These are phyloP conservation scores for Lamellibrachia satsuma DNA, from an alignment of 2,888 invertebrate species.

Conservation along the genomic window DNA sequence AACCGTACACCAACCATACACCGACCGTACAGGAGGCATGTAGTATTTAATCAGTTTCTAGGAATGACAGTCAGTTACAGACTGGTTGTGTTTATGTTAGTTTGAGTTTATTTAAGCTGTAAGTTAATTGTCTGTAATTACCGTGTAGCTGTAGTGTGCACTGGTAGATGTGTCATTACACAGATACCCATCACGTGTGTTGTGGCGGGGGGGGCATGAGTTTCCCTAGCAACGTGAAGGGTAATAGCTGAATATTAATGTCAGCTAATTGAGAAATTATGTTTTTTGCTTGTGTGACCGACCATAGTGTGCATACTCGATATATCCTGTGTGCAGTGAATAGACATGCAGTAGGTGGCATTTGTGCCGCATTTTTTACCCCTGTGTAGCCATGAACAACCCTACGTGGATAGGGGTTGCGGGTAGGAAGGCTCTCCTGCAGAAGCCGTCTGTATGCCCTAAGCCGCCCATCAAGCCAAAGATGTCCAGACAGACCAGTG, in stretches of 20 bases:
- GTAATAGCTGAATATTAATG: neutral
- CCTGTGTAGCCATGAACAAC: neutral
- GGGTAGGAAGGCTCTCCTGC: neutral
- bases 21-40: too few species aligned
- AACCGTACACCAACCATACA: too few species aligned
- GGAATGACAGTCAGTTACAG: neutral
- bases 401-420: neutral
- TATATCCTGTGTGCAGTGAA: neutral
- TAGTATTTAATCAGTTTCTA: neutral
- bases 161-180: neutral
- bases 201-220: neutral
- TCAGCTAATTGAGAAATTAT: conserved; percentile 3
- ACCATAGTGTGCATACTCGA: neutral
- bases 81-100: neutral
- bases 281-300: neutral
- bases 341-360: neutral
- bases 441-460: neutral
- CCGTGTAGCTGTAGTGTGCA: neutral
- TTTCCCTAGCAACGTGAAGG: neutral
- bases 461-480: neutral
- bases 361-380: neutral
- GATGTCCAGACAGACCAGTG: too few species aligned
- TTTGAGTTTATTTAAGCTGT: neutral
- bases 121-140: neutral
- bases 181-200: neutral